Evolutionary conservation across 2,888 invertebrate genomes (phyloP), one percentile per base, ranked within the genome.

Genomic region (Drosophila eohydei): DNA sequence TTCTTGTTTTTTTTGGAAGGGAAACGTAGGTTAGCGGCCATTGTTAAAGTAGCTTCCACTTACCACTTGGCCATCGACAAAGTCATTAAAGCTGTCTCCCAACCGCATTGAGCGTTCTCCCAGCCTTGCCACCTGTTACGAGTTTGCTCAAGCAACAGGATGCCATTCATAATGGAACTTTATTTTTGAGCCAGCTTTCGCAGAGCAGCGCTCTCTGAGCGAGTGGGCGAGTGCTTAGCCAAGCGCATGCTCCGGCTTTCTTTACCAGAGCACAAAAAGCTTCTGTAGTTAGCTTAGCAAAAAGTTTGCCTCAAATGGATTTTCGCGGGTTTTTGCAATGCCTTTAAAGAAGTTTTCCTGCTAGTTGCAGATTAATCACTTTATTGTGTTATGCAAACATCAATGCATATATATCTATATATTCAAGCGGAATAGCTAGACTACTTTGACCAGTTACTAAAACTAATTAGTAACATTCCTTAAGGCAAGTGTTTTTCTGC

Each of bases 101-200:
- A 54, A 21, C 48, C 48, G 30, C 61, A 38, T 50, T 68, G 65
- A 74, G 79, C 43, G 26, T 26, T 38, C 14, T 40, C 38, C 48
- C 38, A 74, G 74, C 83, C 83, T 88, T 88, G 80, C 91, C 91
- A 91, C 91, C 91, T 91, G 91, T 91, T 91, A 91, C 90, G 69
- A 77, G 73, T 73, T 71, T 71, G 56, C 71, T 68, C 62, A 73
- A 86, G 91, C 91, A 91, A 91, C 91, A 91, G 91, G 91, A 91
- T 87, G 85, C 89, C 91, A 90, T 81, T 91, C 86, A 87, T 81
- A 74, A 85, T 68, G 75, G 14, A 59, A 59, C 36, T 57, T 57
- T 58, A 70, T 62, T 58, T 55, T 46, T 40, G 74, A 74, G 69
- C 34, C 38, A 74, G 73, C 65, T 68, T 68, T 62, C 11, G 12